Conservation (phyloP, 2,113 vertebrate genomes). For the Mixornis gularis region DNA sequence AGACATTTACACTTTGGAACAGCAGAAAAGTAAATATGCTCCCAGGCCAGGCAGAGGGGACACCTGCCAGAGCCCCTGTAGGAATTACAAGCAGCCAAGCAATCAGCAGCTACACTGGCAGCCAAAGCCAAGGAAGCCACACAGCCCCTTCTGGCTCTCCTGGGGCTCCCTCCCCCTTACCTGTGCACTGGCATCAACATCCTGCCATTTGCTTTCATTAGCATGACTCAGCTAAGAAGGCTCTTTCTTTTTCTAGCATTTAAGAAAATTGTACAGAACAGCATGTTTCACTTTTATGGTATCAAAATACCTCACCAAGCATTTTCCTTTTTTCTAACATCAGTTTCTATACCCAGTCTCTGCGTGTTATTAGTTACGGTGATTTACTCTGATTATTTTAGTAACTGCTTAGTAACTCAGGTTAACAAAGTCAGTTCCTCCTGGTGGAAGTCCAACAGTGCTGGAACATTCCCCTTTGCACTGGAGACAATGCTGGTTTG, state of each 20-base stretch:
- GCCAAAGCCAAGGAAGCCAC: background rate
- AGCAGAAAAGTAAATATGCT: fast-evolving
- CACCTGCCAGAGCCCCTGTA: background rate
- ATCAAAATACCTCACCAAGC: background rate
- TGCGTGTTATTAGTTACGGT: background rate
- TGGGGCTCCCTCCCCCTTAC: background rate
- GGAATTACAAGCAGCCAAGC: background rate
- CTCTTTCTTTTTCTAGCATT: background rate
- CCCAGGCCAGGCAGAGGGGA: background rate
- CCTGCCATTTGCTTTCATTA: background rate
- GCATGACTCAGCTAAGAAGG: background rate
- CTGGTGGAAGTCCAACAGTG: background rate
- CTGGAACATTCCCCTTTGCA: background rate
- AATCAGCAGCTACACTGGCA: background rate
- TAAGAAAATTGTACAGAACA: background rate
- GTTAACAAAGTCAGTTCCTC: background rate
- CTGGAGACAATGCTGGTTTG: background rate
- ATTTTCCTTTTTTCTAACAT: background rate
- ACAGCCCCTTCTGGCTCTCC: background rate
- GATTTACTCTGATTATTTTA: background rate
- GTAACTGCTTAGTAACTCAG: background rate
- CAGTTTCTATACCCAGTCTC: background rate
- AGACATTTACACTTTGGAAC: background rate
- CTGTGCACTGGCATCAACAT: background rate
- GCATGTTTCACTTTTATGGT: background rate